Evolutionary conservation across 2,113 vertebrate species (phyloP).

Genomic region (Engystomops pustulosus): DNA sequence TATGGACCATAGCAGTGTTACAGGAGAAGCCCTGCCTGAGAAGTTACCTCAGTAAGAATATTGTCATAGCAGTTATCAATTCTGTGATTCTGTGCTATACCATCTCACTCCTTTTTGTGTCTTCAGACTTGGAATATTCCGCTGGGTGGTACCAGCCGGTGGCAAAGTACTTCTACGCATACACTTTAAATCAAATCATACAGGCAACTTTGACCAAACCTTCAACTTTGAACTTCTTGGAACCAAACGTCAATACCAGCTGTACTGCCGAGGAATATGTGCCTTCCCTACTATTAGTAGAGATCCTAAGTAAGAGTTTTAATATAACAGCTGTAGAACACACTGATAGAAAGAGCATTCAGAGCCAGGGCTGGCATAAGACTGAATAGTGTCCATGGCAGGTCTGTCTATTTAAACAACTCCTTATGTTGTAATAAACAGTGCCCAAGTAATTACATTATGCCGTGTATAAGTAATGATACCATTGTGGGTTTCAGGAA

Average conservation of each 20-base stretch:
- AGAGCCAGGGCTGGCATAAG: not conserved
- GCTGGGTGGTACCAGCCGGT: conserved; percentile 82
- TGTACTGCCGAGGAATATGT: conserved; percentile 79
- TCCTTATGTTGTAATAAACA: too few relatives aligned
- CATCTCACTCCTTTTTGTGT: not conserved
- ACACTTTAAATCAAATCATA: conserved; percentile 74
- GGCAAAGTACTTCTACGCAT: conserved; percentile 76
- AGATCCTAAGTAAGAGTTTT: conserved; percentile 77
- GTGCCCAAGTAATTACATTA: too few relatives aligned
- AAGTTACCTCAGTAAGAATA: conserved; percentile 71
- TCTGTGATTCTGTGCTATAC: too few relatives aligned
- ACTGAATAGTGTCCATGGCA: too few relatives aligned
- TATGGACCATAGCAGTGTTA: conserved; percentile 60
- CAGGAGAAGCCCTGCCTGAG: conserved; percentile 51
- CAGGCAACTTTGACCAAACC: conserved; percentile 78
- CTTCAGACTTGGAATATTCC: conserved; percentile 74
- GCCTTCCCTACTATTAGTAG: conserved; percentile 83
- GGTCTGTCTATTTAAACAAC: too few relatives aligned
- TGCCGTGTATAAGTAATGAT: not conserved
- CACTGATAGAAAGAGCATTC: not conserved
- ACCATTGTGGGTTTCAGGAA: too few relatives aligned
- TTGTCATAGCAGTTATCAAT: not conserved
- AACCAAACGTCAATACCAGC: conserved; percentile 75
- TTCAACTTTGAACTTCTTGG: conserved; percentile 87
- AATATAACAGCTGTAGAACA: not conserved